Base-by-base conservation (phyloP, 2,113 vertebrate genomes). In the Aptenodytes forsteri region DNA sequence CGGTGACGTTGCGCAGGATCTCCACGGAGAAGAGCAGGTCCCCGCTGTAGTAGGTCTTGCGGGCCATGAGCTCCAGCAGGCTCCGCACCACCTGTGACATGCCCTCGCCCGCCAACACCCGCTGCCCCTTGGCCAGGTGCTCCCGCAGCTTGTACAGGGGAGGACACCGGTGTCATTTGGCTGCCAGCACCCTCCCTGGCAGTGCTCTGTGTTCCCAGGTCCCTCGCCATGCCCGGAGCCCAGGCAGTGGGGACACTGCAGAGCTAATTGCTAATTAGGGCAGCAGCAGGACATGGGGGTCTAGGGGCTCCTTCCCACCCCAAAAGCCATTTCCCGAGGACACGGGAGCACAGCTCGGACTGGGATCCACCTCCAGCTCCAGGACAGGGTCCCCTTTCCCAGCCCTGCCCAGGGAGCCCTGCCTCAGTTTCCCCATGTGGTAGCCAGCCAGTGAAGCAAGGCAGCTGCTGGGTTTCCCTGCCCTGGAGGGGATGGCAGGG, bases 21-120 rank as follows among this genome's bases (percentile, higher is more conserved):
- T 99, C 99, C 98, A 99, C 99, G 11, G 99, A 99, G 99, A 99
- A 99, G 94, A 99, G 99, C 98, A 99, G 99, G 98, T 99, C 99
- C 86, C 99, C 99, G 27, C 99, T 99, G 97, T 99, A 99, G 98
- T 99, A 99, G 96, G 98, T 99, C 97, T 99, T 99, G 97, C 99
- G 99, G 97, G 99, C 99, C 98, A 99, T 98, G 40, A 99, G 98
- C 96, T 99, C 99, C 98, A 99, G 99, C 97, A 99, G 98, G 98
- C 98, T 99, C 96, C 99, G 98, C 96, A 99, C 99, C 98, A 99
- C 99, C 98, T 99, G 99, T 23, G 99, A 99, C 99, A 99, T 99
- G 93, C 99, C 99, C 98, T 99, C 99, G 21, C 99, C 99, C 1
- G 99, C 99, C 98, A 99, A 99, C 99, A 99, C 99, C 98, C 99